Conservation (phyloP, 1,140 invertebrate genomes). For the Dysdera silvatica region DNA sequence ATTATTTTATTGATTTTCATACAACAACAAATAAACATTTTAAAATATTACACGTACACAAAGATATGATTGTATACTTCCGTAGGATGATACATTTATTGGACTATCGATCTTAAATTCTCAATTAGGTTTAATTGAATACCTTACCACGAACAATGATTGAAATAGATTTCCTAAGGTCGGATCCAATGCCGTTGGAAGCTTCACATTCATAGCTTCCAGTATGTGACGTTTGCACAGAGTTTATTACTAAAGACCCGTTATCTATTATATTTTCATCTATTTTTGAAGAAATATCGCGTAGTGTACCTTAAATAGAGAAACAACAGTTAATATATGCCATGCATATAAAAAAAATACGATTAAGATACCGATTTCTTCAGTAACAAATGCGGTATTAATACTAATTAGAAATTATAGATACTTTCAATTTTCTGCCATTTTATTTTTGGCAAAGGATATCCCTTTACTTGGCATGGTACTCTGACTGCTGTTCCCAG, state of each 20-base stretch:
- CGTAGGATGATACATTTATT: too few species aligned
- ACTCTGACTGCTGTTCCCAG: constrained; percentile 70
- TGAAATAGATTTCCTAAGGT: constrained; percentile 37
- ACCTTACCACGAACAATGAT: constrained; percentile 25
- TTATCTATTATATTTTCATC: too few species aligned
- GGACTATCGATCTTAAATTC: too few species aligned
- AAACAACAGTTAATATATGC: not conserved
- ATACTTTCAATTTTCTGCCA: constrained; percentile 52
- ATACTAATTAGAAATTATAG: too few species aligned
- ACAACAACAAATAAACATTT: too few species aligned
- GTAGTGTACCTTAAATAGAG: not conserved
- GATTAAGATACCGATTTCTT: not conserved
- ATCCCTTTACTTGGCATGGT: constrained; percentile 79
- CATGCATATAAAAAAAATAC: not conserved
- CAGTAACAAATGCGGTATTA: too few species aligned
- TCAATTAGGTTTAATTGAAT: not conserved
- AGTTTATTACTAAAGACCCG: constrained; percentile 60
- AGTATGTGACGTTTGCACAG: constrained; percentile 70
- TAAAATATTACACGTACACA: too few species aligned
- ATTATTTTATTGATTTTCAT: too few species aligned
- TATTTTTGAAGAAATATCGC: too few species aligned
- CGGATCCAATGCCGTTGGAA: constrained; percentile 77
- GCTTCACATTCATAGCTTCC: constrained; percentile 81
- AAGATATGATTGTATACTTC: too few species aligned
- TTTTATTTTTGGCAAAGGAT: constrained; percentile 71